Base-by-base conservation (phyloP, 2,113 vertebrate genomes). In the Pachyramphus minor region DNA sequence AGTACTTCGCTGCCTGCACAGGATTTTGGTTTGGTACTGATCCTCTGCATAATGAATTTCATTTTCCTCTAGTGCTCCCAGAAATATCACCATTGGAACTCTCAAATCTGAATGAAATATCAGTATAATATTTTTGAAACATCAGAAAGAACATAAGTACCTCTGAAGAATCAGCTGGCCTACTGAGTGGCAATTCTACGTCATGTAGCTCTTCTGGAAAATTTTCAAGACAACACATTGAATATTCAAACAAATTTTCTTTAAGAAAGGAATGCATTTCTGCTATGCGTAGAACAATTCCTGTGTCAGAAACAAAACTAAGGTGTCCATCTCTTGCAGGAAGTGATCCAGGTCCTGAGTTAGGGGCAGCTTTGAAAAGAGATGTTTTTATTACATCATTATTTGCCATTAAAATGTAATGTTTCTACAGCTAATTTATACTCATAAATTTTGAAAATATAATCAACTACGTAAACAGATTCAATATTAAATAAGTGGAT, bases 251-350 rank as follows among this genome's bases (percentile, higher is more conserved):
- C 76, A 98, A 96, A 88, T 98, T 93, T 19, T 84, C 81, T 94
- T 96, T 97, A 68, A 99, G 97, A 87, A 99, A 99, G 60, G 52
- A 89, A 93, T 99, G 98, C 91, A 99, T 97, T 97, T 98, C 97
- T 94, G 92, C 96, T 92, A 98, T 96, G 71, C 98, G 98, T 42
- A 97, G 94, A 87, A 97, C 96, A 96, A 98, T 87, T 63, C 91
- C 97, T 11, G 90, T 91, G 77, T 98, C 97, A 90, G 96, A 98
- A 83, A 97, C 84, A 39, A 97, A 96, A 31, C 97, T 98, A 42
- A 95, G 28, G 71, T 97, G 63, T 84, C 96, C 96, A 64, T 97
- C 95, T 91, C 96, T 94, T 74, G 92, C 71, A 93, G 96, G 79
- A 93, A 87, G 87, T 87, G 95, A 94, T 68, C 89, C 96, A 60